Evolutionary conservation across 2,113 vertebrate genomes (phyloP), one percentile per base, ranked within the genome.

Genomic region (Hydropotes inermis): DNA sequence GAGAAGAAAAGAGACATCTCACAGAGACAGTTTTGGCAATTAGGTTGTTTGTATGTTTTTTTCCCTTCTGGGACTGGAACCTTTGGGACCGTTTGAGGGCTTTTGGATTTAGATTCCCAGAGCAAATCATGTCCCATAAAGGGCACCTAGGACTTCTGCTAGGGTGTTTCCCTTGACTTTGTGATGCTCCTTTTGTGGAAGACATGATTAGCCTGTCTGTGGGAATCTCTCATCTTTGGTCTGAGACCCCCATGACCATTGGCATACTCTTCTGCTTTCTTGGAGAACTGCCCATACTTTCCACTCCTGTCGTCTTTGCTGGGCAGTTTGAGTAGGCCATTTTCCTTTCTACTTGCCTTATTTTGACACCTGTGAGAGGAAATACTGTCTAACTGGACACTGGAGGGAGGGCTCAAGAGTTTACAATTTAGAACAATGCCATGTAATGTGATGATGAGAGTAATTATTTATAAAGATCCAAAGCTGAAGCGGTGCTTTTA

Each of bases 401-500:
- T 7, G 23, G 87, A n/a, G 43, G 92, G 78, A 82, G 39, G 28
- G 83, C 50, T 52, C 2, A 36, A 81, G 91, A 36, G 61, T 87
- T 91, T 92, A 83, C 76, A 70, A 54, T 87, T 83, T 57, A 95
- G 58, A 78, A 64, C 85, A 91, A 67, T 52, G 61, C 55, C 91
- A 50, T 50, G 70, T 84, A 97, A 98, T 55, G 9, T 82, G 94
- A 97, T 93, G 82, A 94, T 90, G 94, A 87, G 54, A 91, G 60
- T 70, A 91, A 98, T 97, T 95, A 97, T 95, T 96, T 96, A 91
- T 97, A 93, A 94, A 97, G 95, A 95, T 70, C 64, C 54, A 7
- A 89, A 89, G 61, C 83, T 67, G 93, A 89, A 97, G 97, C 82
- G 86, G 94, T 82, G 52, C 54, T 82, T 92, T 91, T 61, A 88